Evolutionary conservation across 2,888 invertebrate species (phyloP), one percentile per base, ranked within the genome.

Genomic region (Nipponacmea schrenckii): DNA sequence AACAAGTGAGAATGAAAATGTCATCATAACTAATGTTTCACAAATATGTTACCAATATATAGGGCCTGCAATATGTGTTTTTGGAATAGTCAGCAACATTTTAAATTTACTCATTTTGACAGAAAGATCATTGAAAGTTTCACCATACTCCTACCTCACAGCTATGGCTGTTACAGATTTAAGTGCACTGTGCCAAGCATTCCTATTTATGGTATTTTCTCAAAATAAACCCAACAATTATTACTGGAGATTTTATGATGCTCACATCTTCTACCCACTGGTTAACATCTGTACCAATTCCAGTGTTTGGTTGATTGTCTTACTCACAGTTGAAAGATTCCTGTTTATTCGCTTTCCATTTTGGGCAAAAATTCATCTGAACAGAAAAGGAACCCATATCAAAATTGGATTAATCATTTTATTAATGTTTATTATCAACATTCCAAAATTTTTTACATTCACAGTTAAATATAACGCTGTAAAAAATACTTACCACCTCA

Each of bases 61-160:
- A 10, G 81, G 81, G 20, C 85, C 86, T 3, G 71, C 73, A 7
- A 82, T 87, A 24, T 86, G 86, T 67, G 72, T 81, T 15, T 81
- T 87, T 72, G 87, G 87, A 14, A 85, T 87, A 72, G 46, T 85
- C 10, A 82, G 84, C 39, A 87, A 87, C 74, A 72, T 84, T 20
- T 75, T 87, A 4, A 87, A 86, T 74, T 75, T 87, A 64, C 72
- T 84, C 39, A 84, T 87, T 20, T 79, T 87, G 17, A 81, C 84
- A 20, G 82, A 84, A 62, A 80, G 79, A 26, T 79, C 83, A 69
- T 79, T 87, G 69, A 85, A 84, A 27, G 83, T 85, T 71, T 87
- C 87, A 3, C 86, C 87, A 0, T 87, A 87, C 78, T 84, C 85
- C 15, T 85, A 86, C 74, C 80, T 87, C 14, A 83, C 83, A 3